Conservation (phyloP, 2,113 vertebrate genomes). For the Nerophis ophidion region DNA sequence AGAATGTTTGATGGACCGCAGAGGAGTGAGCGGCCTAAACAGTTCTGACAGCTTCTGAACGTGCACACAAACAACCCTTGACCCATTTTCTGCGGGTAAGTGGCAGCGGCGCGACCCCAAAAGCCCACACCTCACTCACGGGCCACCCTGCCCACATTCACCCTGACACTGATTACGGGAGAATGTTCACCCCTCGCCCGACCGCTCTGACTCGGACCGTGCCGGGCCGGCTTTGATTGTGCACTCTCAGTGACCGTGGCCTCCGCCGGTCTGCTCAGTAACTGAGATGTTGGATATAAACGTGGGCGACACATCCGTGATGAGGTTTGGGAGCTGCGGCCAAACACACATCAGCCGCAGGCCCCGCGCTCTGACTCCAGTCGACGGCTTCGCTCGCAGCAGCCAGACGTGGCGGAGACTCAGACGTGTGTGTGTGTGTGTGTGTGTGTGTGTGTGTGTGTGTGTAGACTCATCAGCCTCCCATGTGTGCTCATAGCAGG, state of each 20-base stretch:
- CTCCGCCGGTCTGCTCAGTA: constrained; percentile 48
- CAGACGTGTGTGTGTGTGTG: constrained; percentile 15
- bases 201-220: constrained; percentile 44
- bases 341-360: constrained; percentile 38
- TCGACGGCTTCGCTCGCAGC: constrained; percentile 32
- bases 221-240: constrained; percentile 50
- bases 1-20: constrained; percentile 60
- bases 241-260: constrained; percentile 41
- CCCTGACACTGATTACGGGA: constrained; percentile 57
- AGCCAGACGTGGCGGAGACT: constrained; percentile 28
- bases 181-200: constrained; percentile 42
- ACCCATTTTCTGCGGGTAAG: constrained; percentile 46
- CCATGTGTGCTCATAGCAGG: constrained; percentile 66
- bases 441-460: constrained; percentile 6
- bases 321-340: constrained; percentile 36
- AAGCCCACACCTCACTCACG: constrained; percentile 27
- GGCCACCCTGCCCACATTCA: constrained; percentile 45
- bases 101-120: constrained; percentile 21
- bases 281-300: constrained; percentile 52
- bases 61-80: constrained; percentile 31
- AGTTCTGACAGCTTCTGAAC: constrained; percentile 56
- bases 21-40: constrained; percentile 49
- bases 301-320: constrained; percentile 48
- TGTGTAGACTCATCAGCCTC: constrained; percentile 38
- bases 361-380: constrained; percentile 38